Evolutionary conservation across 2,797 vertebrate genomes (phyloP).

Genomic region (Tiaroga cobitis): DNA sequence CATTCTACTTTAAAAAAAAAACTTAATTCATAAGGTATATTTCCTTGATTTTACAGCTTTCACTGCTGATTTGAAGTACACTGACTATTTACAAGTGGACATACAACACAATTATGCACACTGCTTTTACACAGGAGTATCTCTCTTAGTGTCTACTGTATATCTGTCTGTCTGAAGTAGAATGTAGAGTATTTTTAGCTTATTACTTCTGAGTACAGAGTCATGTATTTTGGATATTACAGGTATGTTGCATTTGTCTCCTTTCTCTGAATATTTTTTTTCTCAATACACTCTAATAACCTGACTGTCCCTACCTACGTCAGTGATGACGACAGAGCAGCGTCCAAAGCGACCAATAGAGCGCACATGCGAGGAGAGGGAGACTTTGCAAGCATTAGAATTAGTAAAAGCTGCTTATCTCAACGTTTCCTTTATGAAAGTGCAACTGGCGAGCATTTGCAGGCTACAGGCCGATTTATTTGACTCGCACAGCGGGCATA

Average conservation of each 20-base stretch:
- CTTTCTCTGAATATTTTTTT: background rate
- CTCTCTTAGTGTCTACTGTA: background rate
- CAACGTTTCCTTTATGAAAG: conserved; percentile 44
- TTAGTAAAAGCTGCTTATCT: conserved; percentile 65
- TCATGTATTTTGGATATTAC: background rate
- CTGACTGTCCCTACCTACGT: background rate
- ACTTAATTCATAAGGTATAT: background rate
- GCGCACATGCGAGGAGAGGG: conserved; percentile 41
- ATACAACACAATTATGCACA: background rate
- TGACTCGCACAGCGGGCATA: conserved; percentile 11
- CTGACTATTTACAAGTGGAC: background rate
- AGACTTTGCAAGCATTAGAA: conserved; percentile 56
- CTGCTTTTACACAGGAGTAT: background rate
- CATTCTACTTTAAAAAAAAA: background rate
- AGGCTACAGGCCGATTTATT: conserved; percentile 11
- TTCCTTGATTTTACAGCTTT: background rate
- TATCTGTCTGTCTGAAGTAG: background rate
- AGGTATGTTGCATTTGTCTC: background rate
- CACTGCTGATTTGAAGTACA: background rate
- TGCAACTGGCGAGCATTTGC: conserved; percentile 43
- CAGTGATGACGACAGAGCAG: conserved; percentile 32
- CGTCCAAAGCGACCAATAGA: background rate
- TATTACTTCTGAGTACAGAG: background rate
- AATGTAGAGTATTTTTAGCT: background rate
- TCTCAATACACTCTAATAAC: background rate